Conservation (phyloP, 2,113 vertebrate genomes). For the Ovis aries region DNA sequence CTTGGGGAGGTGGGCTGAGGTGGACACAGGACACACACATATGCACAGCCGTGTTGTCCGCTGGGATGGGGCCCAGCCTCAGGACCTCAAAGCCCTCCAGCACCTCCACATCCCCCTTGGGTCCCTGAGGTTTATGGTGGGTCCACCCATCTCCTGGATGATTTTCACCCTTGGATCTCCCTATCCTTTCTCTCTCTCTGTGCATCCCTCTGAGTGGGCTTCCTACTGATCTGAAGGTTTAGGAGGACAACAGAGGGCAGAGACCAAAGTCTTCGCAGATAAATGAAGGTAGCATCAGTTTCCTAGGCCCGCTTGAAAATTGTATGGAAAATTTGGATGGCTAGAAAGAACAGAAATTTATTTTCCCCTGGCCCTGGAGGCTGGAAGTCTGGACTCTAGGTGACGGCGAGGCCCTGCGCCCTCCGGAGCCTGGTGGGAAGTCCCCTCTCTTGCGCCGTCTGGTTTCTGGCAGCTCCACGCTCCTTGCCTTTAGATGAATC, state of each 20-base stretch:
- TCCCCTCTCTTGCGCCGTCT: background rate
- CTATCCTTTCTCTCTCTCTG: background rate
- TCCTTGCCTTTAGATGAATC: background rate
- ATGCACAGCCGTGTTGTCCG: rapidly evolving
- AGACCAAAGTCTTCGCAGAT: background rate
- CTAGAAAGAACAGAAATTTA: background rate
- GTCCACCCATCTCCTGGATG: background rate
- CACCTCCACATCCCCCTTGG: background rate
- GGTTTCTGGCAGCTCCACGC: background rate
- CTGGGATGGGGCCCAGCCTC: background rate
- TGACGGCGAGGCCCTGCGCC: background rate
- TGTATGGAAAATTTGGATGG: background rate
- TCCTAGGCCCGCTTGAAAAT: background rate
- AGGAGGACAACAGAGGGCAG: background rate
- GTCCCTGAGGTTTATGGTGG: background rate
- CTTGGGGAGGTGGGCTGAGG: background rate
- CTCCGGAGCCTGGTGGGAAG: background rate
- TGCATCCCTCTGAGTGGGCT: background rate
- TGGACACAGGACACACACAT: background rate
- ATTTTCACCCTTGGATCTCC: background rate
- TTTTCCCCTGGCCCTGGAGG: background rate
- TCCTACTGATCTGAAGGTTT: background rate
- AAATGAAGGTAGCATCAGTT: background rate
- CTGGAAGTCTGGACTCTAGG: background rate
- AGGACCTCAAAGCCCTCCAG: background rate